Conservation (phyloP, 2,113 vertebrate species). For the Uropsilus gracilis region DNA sequence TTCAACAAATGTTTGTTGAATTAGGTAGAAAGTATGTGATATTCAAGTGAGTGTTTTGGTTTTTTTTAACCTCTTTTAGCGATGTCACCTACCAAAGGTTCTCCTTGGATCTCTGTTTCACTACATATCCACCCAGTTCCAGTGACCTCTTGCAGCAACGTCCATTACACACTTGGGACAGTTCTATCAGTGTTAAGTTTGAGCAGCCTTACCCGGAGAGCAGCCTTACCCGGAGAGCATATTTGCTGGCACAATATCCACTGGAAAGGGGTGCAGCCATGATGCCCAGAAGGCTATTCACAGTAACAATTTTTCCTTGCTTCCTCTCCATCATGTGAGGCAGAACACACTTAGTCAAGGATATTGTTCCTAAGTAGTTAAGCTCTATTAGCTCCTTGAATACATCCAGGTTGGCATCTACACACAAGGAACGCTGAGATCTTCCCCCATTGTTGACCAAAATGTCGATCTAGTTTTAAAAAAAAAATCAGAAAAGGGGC, state of each 20-base stretch:
- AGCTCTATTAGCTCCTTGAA: slow-evolving; percentile 92
- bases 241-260: slow-evolving; percentile 95
- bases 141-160: not conserved
- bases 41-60: too few relatives aligned
- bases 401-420: slow-evolving; percentile 92
- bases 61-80: not conserved
- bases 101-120: not conserved
- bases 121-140: not conserved
- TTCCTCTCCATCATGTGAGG: slow-evolving; percentile 92
- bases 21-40: not conserved
- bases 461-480: slow-evolving; percentile 89
- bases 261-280: slow-evolving; percentile 87
- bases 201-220: slow-evolving; percentile 85
- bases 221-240: slow-evolving; percentile 92
- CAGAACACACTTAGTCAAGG: slow-evolving; percentile 94
- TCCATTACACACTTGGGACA: not conserved
- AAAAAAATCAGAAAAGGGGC: slow-evolving; percentile 51
- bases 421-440: slow-evolving; percentile 91
- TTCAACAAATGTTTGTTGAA: not conserved
- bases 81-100: not conserved
- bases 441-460: slow-evolving; percentile 95
- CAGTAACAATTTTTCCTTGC: slow-evolving; percentile 90
- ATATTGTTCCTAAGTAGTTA: slow-evolving; percentile 95
- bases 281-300: slow-evolving; percentile 93
- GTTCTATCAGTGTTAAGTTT: not conserved